Percentiles rank a stretch among this genome's conserved stretches.
phyloP scores from a whole-genome alignment of 2,797 vertebrate genomes.

The Echeneis naucrates region DNA sequence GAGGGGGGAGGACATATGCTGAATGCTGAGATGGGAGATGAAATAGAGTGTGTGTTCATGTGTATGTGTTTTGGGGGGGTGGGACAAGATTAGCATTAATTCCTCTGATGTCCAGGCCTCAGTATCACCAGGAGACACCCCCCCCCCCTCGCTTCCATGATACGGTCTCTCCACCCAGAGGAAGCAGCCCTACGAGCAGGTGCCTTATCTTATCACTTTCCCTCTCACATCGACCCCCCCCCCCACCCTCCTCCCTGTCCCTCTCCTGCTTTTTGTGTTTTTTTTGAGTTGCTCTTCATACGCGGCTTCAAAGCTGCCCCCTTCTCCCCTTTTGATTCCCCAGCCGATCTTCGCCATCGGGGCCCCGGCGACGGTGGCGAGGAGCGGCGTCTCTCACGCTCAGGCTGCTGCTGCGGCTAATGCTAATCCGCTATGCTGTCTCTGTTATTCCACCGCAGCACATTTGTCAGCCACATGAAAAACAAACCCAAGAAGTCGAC shows the following conservation, averaged over 20 bases:
- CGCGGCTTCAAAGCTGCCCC: conserved; percentile 47
- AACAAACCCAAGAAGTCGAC: conserved; percentile 38
- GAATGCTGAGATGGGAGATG: conserved; percentile 61
- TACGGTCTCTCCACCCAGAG: conserved; percentile 12
- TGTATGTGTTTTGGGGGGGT: conserved; percentile 18
- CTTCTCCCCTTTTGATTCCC: conserved; percentile 30
- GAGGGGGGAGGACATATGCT: conserved; percentile 50
- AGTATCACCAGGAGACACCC: conserved; percentile 52
- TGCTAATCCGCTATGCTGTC: conserved; percentile 41
- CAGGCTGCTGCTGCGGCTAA: conserved; percentile 29
- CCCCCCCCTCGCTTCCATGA: conserved; percentile 22
- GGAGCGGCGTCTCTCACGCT: conserved; percentile 16
- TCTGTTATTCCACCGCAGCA: conserved; percentile 4
- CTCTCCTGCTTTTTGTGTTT: conserved; percentile 1
- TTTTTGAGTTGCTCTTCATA: conserved; percentile 43
- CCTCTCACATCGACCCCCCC: conserved; percentile 29
- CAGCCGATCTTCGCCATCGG: neutral
- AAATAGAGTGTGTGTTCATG: conserved; percentile 35
- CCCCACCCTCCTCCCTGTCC: too few relatives aligned
- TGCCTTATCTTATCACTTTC: conserved; percentile 47
- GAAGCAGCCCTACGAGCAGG: conserved; percentile 25
- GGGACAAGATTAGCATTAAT: conserved; percentile 50
- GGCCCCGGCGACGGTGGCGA: neutral
- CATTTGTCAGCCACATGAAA: conserved; percentile 51
- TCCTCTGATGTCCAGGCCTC: conserved; percentile 45